Base-by-base conservation (phyloP, 2,888 invertebrate genomes). In the Apodemia mormo region DNA sequence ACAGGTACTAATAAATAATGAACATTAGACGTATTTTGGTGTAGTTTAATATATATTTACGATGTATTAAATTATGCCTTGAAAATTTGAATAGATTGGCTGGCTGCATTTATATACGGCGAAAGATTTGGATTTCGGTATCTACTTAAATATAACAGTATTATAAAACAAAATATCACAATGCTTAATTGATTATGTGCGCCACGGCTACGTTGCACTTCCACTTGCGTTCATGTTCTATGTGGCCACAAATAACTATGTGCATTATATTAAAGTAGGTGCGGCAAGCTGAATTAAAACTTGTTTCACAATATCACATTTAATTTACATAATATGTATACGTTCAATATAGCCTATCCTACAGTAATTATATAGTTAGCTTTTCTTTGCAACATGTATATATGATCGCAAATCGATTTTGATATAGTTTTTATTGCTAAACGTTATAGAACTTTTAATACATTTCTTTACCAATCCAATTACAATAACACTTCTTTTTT, bases 201-300 rank as follows among this genome's bases (percentile, higher is more conserved):
- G 12, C 2, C 45, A 1, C 9, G 12, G 45, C 12, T 0, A 45
- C 14, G 49, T 14, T 49, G 9, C 12, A 12, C 2, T 45, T 49
- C 49, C 49, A 49, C 14, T 49, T 49, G 49, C 49, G 14, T 14
- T 49, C 5, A 5, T 49, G 5, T 49, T 5, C 49, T 49, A 5
- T 49, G 49, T 45, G 14, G 4, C 14, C 49, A 49, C 49, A 14
- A 5, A 14, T 30, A 61, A 61, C 61, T 61, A 61, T 33, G 68
- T 68, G 68, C 68, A 68, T 40, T 43, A 68, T 29, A 54, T 68
- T 68, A 65, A 66, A 69, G 58, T 58, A 58, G 49, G 69, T 69
- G 65, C 69, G 30, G 64, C 40, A 65, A 61, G 72, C 69, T 66
- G 68, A 61, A 70, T 64, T 61, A 71, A 68, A 69, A 68, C 74